phyloP scores from a whole-genome alignment of 2,113 vertebrate species.

The Diadophis punctatus region DNA sequence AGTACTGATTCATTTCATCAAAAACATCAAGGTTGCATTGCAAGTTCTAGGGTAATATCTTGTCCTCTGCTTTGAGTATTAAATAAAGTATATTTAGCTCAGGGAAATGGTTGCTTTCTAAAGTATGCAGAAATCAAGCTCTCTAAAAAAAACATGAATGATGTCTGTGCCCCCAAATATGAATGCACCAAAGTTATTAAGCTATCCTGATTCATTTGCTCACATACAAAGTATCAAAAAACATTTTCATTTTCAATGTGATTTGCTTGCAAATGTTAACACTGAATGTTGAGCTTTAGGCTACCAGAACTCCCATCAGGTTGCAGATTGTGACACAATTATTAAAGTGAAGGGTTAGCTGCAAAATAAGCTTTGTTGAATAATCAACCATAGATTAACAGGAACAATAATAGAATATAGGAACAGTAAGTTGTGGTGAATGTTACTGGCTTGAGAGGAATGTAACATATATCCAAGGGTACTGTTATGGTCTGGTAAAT shows the following conservation, averaged over 20 bases:
- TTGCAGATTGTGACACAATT: background rate
- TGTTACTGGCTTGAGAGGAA: background rate
- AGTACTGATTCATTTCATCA: constrained; percentile 41
- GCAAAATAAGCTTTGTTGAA: background rate
- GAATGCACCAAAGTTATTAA: background rate
- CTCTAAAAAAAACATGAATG: background rate
- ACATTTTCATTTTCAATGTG: background rate
- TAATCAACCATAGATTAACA: background rate
- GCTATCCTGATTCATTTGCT: background rate
- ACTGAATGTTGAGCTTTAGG: background rate
- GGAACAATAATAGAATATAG: background rate
- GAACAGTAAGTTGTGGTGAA: background rate
- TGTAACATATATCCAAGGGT: background rate
- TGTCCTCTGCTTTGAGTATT: background rate
- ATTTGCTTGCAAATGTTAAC: background rate
- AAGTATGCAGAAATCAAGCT: background rate
- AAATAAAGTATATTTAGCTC: background rate
- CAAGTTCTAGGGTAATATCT: background rate
- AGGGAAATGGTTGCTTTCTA: constrained; percentile 16
- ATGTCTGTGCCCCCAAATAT: background rate
- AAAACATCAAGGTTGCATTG: background rate
- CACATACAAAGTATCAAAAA: background rate
- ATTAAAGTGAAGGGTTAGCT: background rate
- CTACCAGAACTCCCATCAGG: background rate
- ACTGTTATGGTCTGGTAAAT: background rate